Percentiles rank a stretch among this genome's conserved stretches.
phyloP scores from a whole-genome alignment of 2,113 vertebrate genomes.

The Malurus elegans region DNA sequence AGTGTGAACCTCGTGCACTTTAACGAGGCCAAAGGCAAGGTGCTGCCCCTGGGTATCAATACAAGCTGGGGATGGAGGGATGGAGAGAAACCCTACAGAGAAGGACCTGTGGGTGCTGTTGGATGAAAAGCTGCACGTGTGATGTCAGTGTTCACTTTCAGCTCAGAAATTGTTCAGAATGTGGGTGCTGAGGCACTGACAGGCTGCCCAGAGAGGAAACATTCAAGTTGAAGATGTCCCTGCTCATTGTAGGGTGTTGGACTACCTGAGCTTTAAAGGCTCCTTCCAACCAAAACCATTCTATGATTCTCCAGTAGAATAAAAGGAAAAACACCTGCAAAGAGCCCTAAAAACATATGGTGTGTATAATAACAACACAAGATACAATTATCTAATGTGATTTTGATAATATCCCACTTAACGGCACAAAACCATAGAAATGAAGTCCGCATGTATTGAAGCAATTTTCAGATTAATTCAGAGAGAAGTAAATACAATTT shows the following conservation, averaged over 20 bases:
- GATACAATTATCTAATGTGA: background rate
- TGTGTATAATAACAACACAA: background rate
- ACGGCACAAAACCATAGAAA: background rate
- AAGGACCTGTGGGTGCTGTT: background rate
- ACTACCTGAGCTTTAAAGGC: background rate
- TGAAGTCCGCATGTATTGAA: background rate
- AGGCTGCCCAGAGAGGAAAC: background rate
- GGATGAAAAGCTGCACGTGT: background rate
- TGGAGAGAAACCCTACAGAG: background rate
- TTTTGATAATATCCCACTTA: background rate
- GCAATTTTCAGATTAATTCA: conserved; percentile 1
- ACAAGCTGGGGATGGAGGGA: too few species aligned
- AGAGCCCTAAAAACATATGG: background rate
- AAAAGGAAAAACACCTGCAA: background rate
- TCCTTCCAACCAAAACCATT: background rate
- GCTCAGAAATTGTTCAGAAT: background rate
- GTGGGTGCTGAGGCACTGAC: background rate
- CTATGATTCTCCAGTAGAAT: background rate
- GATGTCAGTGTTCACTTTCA: background rate
- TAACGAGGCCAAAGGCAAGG: background rate
- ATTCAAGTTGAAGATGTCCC: background rate
- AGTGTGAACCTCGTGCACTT: background rate
- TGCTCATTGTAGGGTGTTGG: background rate
- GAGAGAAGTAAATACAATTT: conserved; percentile 41
- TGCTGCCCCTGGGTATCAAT: background rate